Evolutionary conservation across 2,113 vertebrate species (phyloP).

Genomic region (Dicentrarchus labrax): DNA sequence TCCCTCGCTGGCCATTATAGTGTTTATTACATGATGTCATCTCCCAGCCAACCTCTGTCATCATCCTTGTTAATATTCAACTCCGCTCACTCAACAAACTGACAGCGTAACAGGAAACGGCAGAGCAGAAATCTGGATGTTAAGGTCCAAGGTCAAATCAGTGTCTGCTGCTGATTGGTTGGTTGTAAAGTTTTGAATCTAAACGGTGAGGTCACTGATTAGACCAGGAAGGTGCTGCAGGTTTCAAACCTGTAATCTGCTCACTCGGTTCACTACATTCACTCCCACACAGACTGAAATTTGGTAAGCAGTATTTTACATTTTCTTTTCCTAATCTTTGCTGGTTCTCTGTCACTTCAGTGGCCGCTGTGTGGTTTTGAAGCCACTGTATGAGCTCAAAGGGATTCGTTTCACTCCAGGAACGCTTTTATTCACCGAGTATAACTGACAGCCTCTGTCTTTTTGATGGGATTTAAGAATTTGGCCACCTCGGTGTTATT

Average conservation of each 20-base stretch:
- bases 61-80: slow-evolving; percentile 66
- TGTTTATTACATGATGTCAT: slow-evolving; percentile 55
- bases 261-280: neutral
- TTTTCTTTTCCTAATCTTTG: slow-evolving; percentile 18
- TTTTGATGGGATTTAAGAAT: slow-evolving; percentile 58
- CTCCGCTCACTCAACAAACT: neutral
- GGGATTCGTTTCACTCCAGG: slow-evolving; percentile 55
- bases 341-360: slow-evolving; percentile 22
- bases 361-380: slow-evolving; percentile 17
- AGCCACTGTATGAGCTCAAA: slow-evolving; percentile 49
- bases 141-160: slow-evolving; percentile 46
- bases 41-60: slow-evolving; percentile 1
- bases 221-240: neutral
- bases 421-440: slow-evolving; percentile 48
- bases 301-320: slow-evolving; percentile 41
- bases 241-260: neutral
- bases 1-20: neutral
- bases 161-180: slow-evolving; percentile 26
- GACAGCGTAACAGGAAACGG: slow-evolving; percentile 30
- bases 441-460: slow-evolving; percentile 54
- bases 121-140: neutral
- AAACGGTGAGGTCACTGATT: slow-evolving; percentile 44
- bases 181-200: slow-evolving; percentile 34
- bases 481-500: slow-evolving; percentile 32
- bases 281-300: neutral